Evolutionary conservation across 1,140 invertebrate species (phyloP).

Genomic region (Drosophila novamexicana): DNA sequence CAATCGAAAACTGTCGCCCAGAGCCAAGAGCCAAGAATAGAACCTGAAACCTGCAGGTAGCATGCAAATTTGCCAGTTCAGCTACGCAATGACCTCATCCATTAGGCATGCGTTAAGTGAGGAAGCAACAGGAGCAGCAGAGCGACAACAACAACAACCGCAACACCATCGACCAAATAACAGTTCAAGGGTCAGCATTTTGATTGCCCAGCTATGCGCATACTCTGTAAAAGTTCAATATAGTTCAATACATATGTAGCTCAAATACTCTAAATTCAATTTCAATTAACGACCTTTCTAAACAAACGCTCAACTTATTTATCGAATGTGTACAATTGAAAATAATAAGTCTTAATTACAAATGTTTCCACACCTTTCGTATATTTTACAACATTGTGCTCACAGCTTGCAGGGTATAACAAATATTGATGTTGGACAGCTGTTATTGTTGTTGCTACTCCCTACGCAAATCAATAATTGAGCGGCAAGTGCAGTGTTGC

Average conservation of each 20-base stretch:
- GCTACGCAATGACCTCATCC: constrained; percentile 55
- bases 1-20: constrained; percentile 10
- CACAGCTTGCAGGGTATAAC: not conserved
- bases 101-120: constrained; percentile 42
- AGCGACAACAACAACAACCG: constrained; percentile 28
- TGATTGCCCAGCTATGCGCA: not conserved
- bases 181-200: constrained; percentile 12
- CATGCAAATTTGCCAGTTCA: constrained; percentile 37
- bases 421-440: constrained; percentile 38
- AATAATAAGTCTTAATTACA: not conserved
- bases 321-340: not conserved
- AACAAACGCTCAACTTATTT: no score
- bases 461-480: constrained; percentile 70
- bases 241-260: not conserved
- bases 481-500: constrained; percentile 74
- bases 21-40: constrained; percentile 30
- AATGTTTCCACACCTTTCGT: not conserved
- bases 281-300: no score
- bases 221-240: not conserved
- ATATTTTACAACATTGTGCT: not conserved
- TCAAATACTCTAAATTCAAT: no score
- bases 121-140: constrained; percentile 42
- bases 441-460: constrained; percentile 33
- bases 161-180: constrained; percentile 69
- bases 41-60: constrained; percentile 32